phyloP scores from a whole-genome alignment of 2,888 invertebrate species.

The Sarcophaga caerulescens region DNA sequence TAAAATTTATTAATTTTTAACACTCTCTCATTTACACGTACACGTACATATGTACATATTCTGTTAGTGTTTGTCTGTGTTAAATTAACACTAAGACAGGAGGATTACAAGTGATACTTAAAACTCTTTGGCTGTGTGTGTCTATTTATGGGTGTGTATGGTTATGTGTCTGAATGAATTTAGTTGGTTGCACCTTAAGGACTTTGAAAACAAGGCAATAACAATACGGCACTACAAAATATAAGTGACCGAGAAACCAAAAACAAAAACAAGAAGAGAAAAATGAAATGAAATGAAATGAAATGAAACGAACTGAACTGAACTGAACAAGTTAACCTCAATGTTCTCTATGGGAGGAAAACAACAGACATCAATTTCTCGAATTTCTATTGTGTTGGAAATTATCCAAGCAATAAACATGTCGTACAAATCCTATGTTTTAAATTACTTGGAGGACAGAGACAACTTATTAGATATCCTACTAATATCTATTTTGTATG shows the following conservation, averaged over 20 bases:
- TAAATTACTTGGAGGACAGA: neutral
- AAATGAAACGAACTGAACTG: no score
- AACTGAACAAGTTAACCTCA: conserved; percentile 36
- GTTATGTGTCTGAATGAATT: neutral
- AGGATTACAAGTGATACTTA: conserved; percentile 43
- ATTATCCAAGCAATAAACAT: conserved; percentile 10
- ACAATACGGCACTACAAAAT: conserved; percentile 24
- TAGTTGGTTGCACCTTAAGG: conserved; percentile 7
- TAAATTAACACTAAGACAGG: conserved; percentile 46
- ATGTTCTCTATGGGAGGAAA: conserved; percentile 34
- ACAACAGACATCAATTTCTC: conserved; percentile 30
- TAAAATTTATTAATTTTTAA: conserved; percentile 43
- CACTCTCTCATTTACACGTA: conserved; percentile 5
- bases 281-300: no score
- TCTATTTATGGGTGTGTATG: neutral
- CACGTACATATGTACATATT: no score
- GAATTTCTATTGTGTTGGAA: neutral
- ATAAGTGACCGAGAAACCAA: neutral
- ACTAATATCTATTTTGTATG: no score
- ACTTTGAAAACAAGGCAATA: conserved; percentile 26
- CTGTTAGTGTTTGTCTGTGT: neutral
- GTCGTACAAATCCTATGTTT: neutral
- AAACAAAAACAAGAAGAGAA: no score
- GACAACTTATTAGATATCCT: neutral
- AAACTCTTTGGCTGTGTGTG: neutral